Percentiles rank a stretch among this genome's conserved stretches.
phyloP scores from a whole-genome alignment of 2,797 vertebrate genomes.

The Sebastolobus alascanus region DNA sequence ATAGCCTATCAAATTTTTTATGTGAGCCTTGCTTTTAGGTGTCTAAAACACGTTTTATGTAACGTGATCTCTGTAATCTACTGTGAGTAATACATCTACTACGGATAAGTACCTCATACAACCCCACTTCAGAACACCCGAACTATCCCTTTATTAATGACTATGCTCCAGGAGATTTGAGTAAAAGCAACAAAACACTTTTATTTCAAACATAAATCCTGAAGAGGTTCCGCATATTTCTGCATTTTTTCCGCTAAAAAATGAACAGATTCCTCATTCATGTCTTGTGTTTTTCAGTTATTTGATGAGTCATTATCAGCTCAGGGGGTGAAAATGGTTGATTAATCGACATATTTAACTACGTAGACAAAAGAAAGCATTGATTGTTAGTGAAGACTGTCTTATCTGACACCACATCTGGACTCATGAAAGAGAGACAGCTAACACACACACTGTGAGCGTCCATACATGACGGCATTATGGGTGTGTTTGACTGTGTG shows the following conservation, averaged over 20 bases:
- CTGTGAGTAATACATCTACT: too few species aligned
- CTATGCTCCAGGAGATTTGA: background rate
- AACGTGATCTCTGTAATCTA: too few species aligned
- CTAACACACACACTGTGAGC: background rate
- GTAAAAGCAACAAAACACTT: constrained; percentile 1
- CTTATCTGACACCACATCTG: background rate
- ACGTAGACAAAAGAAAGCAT: background rate
- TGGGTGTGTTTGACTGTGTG: constrained; percentile 19
- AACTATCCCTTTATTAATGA: background rate
- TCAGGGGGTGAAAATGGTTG: background rate
- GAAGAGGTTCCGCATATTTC: background rate
- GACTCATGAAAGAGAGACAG: background rate
- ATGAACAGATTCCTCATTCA: background rate
- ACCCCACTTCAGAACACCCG: too few species aligned
- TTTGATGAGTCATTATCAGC: constrained; percentile 5
- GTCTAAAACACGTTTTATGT: too few species aligned
- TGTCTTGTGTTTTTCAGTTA: background rate
- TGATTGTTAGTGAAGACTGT: background rate
- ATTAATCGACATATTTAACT: constrained; percentile 7
- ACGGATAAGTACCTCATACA: too few species aligned
- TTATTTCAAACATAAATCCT: background rate
- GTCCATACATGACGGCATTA: constrained; percentile 6
- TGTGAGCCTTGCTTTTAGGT: too few species aligned
- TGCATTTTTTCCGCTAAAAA: background rate
- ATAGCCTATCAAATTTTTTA: too few species aligned